Evolutionary conservation across 2,888 invertebrate genomes (phyloP).

Genomic region (Acleris literana): DNA sequence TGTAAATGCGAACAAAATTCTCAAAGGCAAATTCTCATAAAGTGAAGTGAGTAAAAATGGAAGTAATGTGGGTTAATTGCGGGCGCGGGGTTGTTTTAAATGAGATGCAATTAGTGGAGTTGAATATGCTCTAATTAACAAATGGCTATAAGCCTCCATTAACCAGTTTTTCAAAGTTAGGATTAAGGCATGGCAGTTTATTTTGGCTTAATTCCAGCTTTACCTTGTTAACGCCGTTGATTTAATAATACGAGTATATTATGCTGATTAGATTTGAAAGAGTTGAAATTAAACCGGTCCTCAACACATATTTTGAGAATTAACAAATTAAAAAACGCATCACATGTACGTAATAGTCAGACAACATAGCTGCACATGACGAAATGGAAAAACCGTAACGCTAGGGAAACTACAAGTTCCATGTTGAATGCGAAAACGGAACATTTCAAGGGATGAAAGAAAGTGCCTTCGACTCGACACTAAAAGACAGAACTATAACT

Average conservation of each 20-base stretch:
- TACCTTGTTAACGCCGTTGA: background rate
- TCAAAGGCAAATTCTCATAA: slow-evolving; percentile 30
- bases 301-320: too few relatives aligned
- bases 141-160: slow-evolving; percentile 38
- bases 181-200: slow-evolving; percentile 26
- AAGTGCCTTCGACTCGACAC: too few relatives aligned
- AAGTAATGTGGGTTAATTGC: slow-evolving; percentile 65
- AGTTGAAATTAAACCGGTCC: too few relatives aligned
- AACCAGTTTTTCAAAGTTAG: slow-evolving; percentile 32
- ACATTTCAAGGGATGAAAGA: too few relatives aligned
- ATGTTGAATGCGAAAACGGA: too few relatives aligned
- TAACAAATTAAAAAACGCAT: too few relatives aligned
- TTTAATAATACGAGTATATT: background rate
- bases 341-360: too few relatives aligned
- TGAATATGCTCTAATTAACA: slow-evolving; percentile 62
- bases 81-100: slow-evolving; percentile 60
- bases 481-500: too few relatives aligned
- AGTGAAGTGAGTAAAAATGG: slow-evolving; percentile 31
- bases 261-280: too few relatives aligned
- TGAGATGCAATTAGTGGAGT: slow-evolving; percentile 68
- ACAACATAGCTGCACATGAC: too few relatives aligned
- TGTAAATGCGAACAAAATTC: slow-evolving; percentile 13
- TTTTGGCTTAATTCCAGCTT: slow-evolving; percentile 11
- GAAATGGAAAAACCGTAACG: too few relatives aligned
- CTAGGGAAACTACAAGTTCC: too few relatives aligned